phyloP scores from a whole-genome alignment of 2,888 invertebrate species.

The Ornithoptera priamus region DNA sequence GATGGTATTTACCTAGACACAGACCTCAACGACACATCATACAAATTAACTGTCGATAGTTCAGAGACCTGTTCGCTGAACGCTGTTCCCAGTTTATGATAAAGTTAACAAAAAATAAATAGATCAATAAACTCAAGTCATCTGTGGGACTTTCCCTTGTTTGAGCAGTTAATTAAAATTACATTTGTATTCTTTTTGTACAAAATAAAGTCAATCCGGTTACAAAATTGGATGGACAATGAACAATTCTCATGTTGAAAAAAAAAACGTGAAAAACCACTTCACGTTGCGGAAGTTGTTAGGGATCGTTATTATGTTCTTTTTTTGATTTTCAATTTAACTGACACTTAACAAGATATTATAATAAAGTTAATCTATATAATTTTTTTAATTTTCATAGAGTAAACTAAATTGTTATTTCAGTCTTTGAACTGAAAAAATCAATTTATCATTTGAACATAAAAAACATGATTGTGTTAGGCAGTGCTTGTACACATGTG shows the following conservation, averaged over 20 bases:
- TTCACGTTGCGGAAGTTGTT: neutral
- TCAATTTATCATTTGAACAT: no score
- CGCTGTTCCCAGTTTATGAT: neutral
- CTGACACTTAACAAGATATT: no score
- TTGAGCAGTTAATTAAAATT: slow-evolving; percentile 13
- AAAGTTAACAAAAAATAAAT: slow-evolving; percentile 9
- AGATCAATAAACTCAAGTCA: slow-evolving; percentile 6
- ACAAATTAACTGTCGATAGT: no score
- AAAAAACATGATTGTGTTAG: no score
- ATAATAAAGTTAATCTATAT: no score
- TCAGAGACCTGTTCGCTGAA: no score
- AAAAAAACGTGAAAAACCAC: neutral
- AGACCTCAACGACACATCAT: no score
- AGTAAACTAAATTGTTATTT: no score
- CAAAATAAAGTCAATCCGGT: slow-evolving; percentile 49
- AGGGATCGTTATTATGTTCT: neutral
- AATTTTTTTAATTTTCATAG: no score
- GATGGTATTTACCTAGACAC: no score
- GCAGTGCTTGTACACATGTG: no score
- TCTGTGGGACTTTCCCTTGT: slow-evolving; percentile 9
- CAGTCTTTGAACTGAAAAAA: no score
- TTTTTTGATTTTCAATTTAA: neutral
- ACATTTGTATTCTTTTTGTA: slow-evolving; percentile 33
- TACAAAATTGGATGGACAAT: slow-evolving; percentile 14
- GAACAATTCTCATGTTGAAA: neutral